Percentiles rank a stretch among this genome's conserved stretches.
Evolutionary conservation across 2,888 invertebrate genomes (phyloP).

Genomic region (Cetonia aurata): DNA sequence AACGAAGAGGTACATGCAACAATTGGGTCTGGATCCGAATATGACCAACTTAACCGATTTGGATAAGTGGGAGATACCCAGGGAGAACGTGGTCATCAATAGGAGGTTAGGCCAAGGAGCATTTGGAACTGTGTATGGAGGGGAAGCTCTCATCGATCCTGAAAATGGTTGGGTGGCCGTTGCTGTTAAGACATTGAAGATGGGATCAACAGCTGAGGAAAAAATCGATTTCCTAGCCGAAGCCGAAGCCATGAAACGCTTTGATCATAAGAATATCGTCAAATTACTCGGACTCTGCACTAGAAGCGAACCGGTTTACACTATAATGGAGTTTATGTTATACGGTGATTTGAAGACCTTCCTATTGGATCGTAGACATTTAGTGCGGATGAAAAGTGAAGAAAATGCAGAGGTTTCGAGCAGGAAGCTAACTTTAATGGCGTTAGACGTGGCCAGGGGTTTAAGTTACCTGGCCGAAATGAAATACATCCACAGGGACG

Average conservation of each 20-base stretch:
- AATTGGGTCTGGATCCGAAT: conserved; percentile 74
- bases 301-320: conserved; percentile 87
- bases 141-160: conserved; percentile 79
- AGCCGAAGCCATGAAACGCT: conserved; percentile 94
- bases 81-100: conserved; percentile 88
- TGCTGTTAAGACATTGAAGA: conserved; percentile 90
- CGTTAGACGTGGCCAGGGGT: conserved; percentile 88
- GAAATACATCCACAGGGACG: conserved; percentile 91
- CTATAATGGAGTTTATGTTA: conserved; percentile 94
- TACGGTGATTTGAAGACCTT: conserved; percentile 94
- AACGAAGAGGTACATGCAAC: conserved; percentile 78
- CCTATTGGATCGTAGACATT: conserved; percentile 84
- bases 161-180: conserved; percentile 84
- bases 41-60: conserved; percentile 68
- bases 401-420: conserved; percentile 84
- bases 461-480: conserved; percentile 86
- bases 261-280: conserved; percentile 91
- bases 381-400: conserved; percentile 74
- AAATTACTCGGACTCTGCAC: conserved; percentile 88
- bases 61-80: conserved; percentile 90
- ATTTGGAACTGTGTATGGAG: conserved; percentile 93
- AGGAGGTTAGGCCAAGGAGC: conserved; percentile 90
- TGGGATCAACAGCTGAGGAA: conserved; percentile 85
- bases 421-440: conserved; percentile 77
- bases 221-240: conserved; percentile 93